phyloP scores from a whole-genome alignment of 2,113 vertebrate species.

The Cinclus cinclus region DNA sequence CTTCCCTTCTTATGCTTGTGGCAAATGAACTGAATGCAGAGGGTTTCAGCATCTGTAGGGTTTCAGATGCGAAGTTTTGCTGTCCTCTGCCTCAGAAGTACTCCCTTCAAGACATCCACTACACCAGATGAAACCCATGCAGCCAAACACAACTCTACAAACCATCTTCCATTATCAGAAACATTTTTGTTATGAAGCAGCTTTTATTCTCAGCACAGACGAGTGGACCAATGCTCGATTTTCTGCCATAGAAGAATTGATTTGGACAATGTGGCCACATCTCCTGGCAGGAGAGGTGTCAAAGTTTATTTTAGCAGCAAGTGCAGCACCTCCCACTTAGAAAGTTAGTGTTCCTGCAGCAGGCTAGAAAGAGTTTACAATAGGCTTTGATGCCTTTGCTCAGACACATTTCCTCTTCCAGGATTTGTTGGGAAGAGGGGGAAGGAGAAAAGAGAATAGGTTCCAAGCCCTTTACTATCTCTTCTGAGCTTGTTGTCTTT shows the following conservation, averaged over 20 bases:
- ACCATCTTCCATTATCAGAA: not conserved
- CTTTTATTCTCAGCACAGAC: not conserved
- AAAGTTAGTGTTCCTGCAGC: conserved; percentile 49
- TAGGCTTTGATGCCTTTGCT: conserved; percentile 78
- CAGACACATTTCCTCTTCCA: conserved; percentile 77
- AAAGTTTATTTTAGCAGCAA: conserved; percentile 56
- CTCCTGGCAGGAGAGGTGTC: conserved; percentile 1
- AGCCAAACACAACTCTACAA: not conserved
- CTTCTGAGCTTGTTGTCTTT: conserved; percentile 82
- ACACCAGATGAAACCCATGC: not conserved
- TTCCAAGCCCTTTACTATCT: conserved; percentile 73
- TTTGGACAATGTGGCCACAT: not conserved
- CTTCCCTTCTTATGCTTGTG: not conserved
- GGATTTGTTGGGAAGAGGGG: conserved; percentile 67
- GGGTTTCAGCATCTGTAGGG: not conserved
- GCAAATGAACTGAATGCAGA: fast-evolving
- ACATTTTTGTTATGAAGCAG: not conserved
- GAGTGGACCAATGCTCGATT: not conserved
- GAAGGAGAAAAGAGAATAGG: conserved; percentile 45
- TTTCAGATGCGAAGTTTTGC: not conserved
- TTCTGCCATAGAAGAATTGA: not conserved
- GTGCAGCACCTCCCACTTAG: conserved; percentile 48
- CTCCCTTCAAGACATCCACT: not conserved
- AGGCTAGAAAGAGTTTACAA: conserved; percentile 66
- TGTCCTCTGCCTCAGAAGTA: not conserved